Evolutionary conservation across 2,888 invertebrate species (phyloP).

Genomic region (Sturmia bella): DNA sequence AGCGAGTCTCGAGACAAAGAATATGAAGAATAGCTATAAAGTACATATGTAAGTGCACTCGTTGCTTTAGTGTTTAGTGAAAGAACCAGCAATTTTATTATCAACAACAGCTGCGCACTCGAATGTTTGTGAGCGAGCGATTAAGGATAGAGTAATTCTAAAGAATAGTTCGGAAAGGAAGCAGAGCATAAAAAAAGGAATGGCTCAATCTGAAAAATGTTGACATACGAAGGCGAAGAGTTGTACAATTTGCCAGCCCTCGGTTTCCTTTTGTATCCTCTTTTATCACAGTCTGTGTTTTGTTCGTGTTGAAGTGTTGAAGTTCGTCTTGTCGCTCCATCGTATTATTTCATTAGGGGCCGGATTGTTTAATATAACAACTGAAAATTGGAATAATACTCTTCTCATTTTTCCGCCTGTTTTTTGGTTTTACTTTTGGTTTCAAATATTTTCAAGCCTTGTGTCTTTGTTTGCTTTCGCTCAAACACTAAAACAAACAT

Average conservation of each 20-base stretch:
- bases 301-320: not conserved
- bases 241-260: not conserved
- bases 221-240: conserved; percentile 28
- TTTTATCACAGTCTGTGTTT: conserved; percentile 30
- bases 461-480: conserved; percentile 10
- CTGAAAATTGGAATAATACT: not conserved
- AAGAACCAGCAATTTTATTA: conserved; percentile 51
- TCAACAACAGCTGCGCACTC: conserved; percentile 64
- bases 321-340: not conserved
- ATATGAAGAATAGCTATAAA: conserved; percentile 38
- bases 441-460: not conserved
- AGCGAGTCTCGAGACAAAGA: conserved; percentile 48
- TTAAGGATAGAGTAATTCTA: not conserved
- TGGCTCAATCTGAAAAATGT: conserved; percentile 37
- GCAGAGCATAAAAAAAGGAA: conserved; percentile 2
- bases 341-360: conserved; percentile 7
- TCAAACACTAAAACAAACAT: no score
- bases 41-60: conserved; percentile 1
- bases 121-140: conserved; percentile 19
- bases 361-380: conserved; percentile 30
- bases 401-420: not conserved
- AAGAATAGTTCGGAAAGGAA: not conserved
- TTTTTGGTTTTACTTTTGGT: not conserved
- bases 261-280: not conserved
- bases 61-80: conserved; percentile 12